Evolutionary conservation across 35 echinoderm and acorn worm genomes (phyloP), one percentile per base, ranked within the genome.

Genomic region (Ophiothrix spiculata): DNA sequence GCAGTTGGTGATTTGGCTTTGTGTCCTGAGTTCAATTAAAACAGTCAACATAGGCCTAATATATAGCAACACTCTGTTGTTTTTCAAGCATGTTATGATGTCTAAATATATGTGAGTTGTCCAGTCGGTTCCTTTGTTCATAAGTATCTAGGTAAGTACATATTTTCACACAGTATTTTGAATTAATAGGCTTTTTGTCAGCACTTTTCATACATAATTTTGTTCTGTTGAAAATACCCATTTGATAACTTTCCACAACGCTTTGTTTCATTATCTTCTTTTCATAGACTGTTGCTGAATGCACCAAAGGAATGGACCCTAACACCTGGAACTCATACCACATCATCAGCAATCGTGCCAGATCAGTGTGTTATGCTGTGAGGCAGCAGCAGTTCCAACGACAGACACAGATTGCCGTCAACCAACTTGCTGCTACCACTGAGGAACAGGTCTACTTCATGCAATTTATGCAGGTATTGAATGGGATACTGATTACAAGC

Each of bases 271-370:
- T 91, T 95, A 37, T 69, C 13, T 86, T 49, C 42, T 49, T 49
- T 54, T 92, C 56, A 75, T 36, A 99, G 96, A 94, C 91, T 45
- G 79, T 99, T 40, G 92, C 88, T 69, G 86, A 89, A 32, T 99
- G 96, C 78, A 99, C 96, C 41, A 89, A 81, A 37, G 80, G 45
- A 16, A 94, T 99, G 96, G 96, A 99, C 54, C 86, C 91, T 34
- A 93, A 91, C 64, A 99, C 96, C 4, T 99, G 96, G 96, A 99
- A 99, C 82, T 89, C 96, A 4, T 99, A 99, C 75, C 92, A 94
- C 29, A 99, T 99, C 16, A 87, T 99, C 21, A 99, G 96, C 69
- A 93, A 99, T 56, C 35, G 96, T 41, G 92, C 92, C 21, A 74
- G 91, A 1, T 93, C 96, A 6, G 96, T 99, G 0, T 99, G 96